Conservation (phyloP, 92 coral and sea anemone species). For the Epizoanthus stellaris region DNA sequence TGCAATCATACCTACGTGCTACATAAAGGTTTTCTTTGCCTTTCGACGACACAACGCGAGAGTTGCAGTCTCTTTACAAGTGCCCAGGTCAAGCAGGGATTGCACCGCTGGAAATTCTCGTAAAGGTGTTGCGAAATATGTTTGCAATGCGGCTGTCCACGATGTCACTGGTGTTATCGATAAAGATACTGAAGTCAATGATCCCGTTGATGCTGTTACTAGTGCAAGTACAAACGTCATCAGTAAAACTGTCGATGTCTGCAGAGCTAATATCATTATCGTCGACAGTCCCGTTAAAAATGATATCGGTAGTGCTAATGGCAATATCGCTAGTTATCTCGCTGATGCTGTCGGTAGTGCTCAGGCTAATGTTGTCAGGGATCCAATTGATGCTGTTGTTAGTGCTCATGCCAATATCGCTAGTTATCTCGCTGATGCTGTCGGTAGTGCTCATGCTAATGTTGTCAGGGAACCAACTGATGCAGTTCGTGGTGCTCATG, state of each 20-base stretch:
- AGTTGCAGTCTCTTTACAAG: background rate
- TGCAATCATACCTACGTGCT: background rate
- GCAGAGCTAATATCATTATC: too few relatives aligned
- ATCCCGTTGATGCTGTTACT: background rate
- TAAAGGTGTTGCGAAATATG: too few relatives aligned
- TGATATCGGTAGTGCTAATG: background rate
- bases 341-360: background rate
- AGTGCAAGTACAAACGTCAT: background rate
- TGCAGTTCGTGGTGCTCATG: background rate
- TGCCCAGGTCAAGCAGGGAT: background rate
- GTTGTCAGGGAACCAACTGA: background rate
- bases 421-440: background rate
- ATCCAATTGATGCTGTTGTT: background rate
- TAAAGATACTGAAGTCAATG: background rate
- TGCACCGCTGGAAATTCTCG: too few relatives aligned
- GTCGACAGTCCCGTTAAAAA: background rate
- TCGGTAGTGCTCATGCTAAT: background rate
- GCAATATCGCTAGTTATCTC: background rate
- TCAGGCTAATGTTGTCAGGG: background rate
- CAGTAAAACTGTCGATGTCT: background rate
- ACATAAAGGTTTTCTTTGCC: slow-evolving; percentile 8
- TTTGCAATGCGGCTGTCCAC: too few relatives aligned
- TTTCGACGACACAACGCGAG: slow-evolving; percentile 20
- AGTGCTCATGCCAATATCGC: background rate
- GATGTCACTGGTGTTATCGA: too few relatives aligned